Percentiles rank a stretch among this genome's conserved stretches.
These are phyloP conservation scores for Orthonevra nobilis DNA, from an alignment of 2,888 invertebrate genomes.

Conservation along the genomic window DNA sequence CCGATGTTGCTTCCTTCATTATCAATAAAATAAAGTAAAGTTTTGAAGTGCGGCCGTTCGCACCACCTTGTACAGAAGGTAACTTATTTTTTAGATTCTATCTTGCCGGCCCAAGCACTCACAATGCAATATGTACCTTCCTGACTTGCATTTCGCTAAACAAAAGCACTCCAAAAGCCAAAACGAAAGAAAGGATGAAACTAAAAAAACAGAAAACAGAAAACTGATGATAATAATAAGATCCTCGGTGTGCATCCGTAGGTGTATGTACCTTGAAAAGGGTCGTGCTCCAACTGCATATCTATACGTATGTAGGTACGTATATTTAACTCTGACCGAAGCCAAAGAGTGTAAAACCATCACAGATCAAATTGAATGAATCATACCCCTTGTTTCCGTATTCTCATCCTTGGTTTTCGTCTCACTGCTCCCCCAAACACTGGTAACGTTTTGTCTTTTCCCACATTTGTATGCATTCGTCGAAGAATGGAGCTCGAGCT, in stretches of 20 bases:
- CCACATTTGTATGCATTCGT: not conserved
- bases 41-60: not conserved
- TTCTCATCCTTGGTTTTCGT: too few relatives aligned
- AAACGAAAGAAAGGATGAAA: not conserved
- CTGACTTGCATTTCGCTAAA: constrained; percentile 29
- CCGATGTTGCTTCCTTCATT: too few relatives aligned
- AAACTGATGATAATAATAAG: constrained; percentile 40
- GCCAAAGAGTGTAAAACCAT: constrained; percentile 22
- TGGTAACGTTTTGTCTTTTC: not conserved
- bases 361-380: constrained; percentile 60
- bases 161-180: constrained; percentile 34
- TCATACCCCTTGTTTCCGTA: constrained; percentile 19
- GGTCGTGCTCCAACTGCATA: constrained; percentile 44
- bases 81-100: constrained; percentile 37
- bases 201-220: not conserved
- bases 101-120: constrained; percentile 27
- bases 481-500: not conserved
- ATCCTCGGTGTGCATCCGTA: constrained; percentile 26
- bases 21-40: not conserved
- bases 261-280: constrained; percentile 35
- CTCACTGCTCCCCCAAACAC: too few relatives aligned
- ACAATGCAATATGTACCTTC: constrained; percentile 2
- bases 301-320: not conserved
- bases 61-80: not conserved
- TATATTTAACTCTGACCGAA: constrained; percentile 1